Conservation (phyloP, 2,113 vertebrate species). For the Calidris pygmaea region DNA sequence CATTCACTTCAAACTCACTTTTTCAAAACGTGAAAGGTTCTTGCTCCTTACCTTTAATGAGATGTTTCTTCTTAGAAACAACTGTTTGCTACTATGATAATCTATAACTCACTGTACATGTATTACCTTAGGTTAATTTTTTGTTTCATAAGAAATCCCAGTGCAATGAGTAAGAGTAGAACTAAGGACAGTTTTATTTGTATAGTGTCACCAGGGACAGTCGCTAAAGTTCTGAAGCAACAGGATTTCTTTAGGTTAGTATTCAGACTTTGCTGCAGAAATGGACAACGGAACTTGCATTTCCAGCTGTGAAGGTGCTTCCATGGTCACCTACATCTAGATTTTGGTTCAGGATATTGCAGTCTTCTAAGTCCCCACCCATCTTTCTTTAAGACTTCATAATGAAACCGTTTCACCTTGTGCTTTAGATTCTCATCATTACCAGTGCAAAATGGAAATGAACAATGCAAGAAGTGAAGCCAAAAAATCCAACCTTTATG, state of each 20-base stretch:
- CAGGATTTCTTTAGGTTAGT: not conserved
- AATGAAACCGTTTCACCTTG: conserved; percentile 9
- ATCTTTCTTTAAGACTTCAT: not conserved
- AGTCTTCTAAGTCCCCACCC: not conserved
- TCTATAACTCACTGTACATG: not conserved
- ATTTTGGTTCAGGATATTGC: not conserved
- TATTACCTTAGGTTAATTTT: not conserved
- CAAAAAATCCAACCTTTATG: not conserved
- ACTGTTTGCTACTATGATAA: not conserved
- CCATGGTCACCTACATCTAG: not conserved
- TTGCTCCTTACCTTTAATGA: not conserved
- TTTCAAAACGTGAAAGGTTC: not conserved
- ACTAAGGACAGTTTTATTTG: not conserved
- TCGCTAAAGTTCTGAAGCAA: not conserved
- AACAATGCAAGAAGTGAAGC: not conserved
- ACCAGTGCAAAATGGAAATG: not conserved
- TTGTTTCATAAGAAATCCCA: not conserved
- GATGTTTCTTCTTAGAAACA: not conserved
- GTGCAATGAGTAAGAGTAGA: not conserved
- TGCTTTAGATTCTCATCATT: conserved; percentile 6
- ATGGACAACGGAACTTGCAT: not conserved
- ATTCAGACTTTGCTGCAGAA: not conserved
- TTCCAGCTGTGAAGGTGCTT: not conserved
- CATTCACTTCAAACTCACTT: not conserved
- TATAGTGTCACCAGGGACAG: not conserved